These are phyloP conservation scores for Drosophila albomicans DNA, from an alignment of 1,140 invertebrate genomes.

Conservation along the genomic window DNA sequence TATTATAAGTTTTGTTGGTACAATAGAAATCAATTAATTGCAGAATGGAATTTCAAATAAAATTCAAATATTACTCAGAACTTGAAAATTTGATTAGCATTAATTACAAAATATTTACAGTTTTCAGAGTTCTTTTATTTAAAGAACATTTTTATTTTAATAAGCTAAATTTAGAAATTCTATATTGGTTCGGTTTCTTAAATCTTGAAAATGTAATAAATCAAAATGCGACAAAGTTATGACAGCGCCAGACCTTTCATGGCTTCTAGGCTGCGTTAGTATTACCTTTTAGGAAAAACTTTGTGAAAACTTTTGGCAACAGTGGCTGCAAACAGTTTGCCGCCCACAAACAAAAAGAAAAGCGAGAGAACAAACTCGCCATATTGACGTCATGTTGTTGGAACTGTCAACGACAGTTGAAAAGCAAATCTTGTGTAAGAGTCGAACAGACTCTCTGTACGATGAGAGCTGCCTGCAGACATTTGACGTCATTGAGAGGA, in stretches of 20 bases:
- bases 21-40: no score
- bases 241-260: not conserved
- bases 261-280: not conserved
- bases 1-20: no score
- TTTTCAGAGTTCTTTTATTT: not conserved
- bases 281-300: constrained; percentile 7
- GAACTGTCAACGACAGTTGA: constrained; percentile 22
- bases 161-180: no score
- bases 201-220: constrained; percentile 12
- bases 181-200: no score
- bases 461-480: constrained; percentile 20
- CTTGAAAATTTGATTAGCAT: no score
- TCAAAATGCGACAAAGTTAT: not conserved
- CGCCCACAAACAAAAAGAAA: not conserved
- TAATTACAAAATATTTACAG: no score
- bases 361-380: not conserved
- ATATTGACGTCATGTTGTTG: constrained; percentile 70
- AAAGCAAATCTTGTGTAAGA: constrained; percentile 50
- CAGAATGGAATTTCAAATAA: no score
- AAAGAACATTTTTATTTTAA: not conserved
- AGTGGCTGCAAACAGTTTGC: not conserved
- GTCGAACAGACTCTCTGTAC: constrained; percentile 15
- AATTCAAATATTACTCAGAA: no score
- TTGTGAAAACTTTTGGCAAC: constrained; percentile 16
- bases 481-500: constrained; percentile 59